These are phyloP conservation scores for Pyxicephalus adspersus DNA, from an alignment of 2,113 vertebrate genomes.

Conservation along the genomic window DNA sequence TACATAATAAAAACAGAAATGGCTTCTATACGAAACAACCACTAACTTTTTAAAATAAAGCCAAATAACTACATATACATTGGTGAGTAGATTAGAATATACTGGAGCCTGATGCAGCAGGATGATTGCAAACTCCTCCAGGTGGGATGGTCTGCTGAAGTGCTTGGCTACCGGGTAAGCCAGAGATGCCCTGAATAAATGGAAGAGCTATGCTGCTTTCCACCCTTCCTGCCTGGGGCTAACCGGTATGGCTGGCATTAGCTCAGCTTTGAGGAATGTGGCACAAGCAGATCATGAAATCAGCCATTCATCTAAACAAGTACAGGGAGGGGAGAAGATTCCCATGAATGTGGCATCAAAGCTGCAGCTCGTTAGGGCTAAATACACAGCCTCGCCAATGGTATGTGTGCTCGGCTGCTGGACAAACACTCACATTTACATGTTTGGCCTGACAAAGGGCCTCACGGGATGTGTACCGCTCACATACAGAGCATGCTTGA, in stretches of 20 bases:
- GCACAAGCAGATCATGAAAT: conserved; percentile 28
- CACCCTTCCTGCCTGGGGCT: conserved; percentile 21
- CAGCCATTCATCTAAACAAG: conserved; percentile 33
- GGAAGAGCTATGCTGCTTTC: not conserved
- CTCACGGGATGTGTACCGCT: too few relatives aligned
- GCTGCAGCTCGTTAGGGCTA: not conserved
- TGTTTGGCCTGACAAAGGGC: not conserved
- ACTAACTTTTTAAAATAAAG: too few relatives aligned
- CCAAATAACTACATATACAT: too few relatives aligned
- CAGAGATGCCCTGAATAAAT: not conserved
- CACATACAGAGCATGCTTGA: not conserved
- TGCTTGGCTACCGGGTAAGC: not conserved
- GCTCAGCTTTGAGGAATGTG: conserved; percentile 48
- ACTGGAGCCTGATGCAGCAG: too few relatives aligned
- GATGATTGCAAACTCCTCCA: not conserved
- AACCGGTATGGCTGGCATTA: conserved; percentile 30
- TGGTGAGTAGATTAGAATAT: too few relatives aligned
- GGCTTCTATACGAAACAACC: too few relatives aligned
- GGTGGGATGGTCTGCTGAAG: not conserved
- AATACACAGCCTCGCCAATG: not conserved
- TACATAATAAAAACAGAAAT: too few relatives aligned
- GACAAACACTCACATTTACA: conserved; percentile 12
- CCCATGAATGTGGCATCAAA: conserved; percentile 43
- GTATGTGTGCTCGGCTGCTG: not conserved
- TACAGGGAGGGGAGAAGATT: not conserved